A percentile compares a stretch with the other conserved stretches of the same genome.
These are phyloP conservation scores for Telmatochromis brichardi DNA, from an alignment of 2,113 vertebrate genomes.

Conservation along the genomic window DNA sequence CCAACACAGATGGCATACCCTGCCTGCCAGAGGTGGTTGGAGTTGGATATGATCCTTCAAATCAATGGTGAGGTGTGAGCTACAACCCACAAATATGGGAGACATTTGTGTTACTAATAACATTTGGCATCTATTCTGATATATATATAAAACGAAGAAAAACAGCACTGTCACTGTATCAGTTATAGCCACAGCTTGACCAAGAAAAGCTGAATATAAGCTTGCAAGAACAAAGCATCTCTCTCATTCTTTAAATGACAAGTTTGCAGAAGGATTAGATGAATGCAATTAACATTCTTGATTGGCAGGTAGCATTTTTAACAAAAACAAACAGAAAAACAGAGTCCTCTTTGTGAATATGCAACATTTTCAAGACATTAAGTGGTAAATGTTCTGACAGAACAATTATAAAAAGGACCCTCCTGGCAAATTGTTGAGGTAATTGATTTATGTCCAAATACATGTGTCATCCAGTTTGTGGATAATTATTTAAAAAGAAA, in stretches of 20 bases:
- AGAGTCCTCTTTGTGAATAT: background rate
- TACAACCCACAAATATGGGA: background rate
- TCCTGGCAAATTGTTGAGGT: background rate
- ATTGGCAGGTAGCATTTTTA: background rate
- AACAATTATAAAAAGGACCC: background rate
- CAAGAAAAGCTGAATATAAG: background rate
- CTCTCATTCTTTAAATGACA: background rate
- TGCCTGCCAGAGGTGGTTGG: background rate
- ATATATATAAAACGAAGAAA: background rate
- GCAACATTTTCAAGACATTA: background rate
- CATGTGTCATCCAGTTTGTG: background rate
- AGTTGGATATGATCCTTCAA: background rate
- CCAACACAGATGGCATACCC: slow-evolving; percentile 8
- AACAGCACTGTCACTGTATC: background rate
- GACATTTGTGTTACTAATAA: background rate
- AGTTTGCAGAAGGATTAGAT: background rate
- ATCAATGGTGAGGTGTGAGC: background rate
- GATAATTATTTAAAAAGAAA: background rate
- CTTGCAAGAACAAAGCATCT: background rate
- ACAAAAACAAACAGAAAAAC: background rate
- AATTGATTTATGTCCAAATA: background rate
- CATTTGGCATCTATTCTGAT: background rate
- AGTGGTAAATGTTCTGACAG: background rate
- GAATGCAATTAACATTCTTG: background rate
- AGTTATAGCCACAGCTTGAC: background rate